Conservation (phyloP, 2,113 vertebrate species). For the Loxodonta africana region DNA sequence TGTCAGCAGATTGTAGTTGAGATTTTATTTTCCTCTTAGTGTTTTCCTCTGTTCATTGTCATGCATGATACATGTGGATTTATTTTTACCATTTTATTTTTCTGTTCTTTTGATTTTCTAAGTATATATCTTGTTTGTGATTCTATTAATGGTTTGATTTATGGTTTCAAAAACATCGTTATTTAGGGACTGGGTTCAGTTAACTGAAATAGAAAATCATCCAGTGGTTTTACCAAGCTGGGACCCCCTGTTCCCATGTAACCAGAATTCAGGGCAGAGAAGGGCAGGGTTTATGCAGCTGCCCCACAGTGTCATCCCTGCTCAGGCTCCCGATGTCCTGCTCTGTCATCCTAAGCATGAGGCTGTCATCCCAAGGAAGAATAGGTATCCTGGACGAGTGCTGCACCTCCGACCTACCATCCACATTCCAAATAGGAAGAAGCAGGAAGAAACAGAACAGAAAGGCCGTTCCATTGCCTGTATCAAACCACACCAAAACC, state of each 20-base stretch:
- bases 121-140: constrained; percentile 7
- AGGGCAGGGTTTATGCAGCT: neutral
- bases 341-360: neutral
- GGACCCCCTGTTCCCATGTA: neutral
- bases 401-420: no score
- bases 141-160: constrained; percentile 35
- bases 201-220: constrained; percentile 33
- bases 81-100: constrained; percentile 39
- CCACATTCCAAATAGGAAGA: neutral
- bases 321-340: no score
- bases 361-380: no score
- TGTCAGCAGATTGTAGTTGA: neutral
- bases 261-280: neutral
- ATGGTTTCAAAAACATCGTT: constrained; percentile 34
- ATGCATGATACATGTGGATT: neutral
- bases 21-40: neutral
- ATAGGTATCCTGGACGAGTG: neutral
- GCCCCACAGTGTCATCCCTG: neutral
- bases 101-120: neutral
- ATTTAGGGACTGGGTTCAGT: neutral
- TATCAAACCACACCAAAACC: neutral
- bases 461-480: neutral
- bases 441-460: neutral
- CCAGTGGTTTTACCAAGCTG: neutral
- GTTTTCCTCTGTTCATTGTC: neutral